Base-by-base conservation (phyloP, 2,113 vertebrate genomes). In the Mustela nigripes region DNA sequence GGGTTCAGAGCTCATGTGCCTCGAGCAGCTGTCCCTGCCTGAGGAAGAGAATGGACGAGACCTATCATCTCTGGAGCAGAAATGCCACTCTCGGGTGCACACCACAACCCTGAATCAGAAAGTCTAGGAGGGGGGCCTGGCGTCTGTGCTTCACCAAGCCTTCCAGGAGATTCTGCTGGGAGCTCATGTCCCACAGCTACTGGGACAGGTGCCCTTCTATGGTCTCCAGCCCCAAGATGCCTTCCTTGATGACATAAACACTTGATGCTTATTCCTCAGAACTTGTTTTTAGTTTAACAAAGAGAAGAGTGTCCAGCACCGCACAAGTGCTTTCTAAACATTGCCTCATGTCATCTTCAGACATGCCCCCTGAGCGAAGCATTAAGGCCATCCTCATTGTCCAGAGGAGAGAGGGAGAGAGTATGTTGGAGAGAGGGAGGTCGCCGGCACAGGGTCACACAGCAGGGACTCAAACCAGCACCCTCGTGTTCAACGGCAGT, bases 401-500 rank as follows among this genome's bases (percentile, higher is more conserved):
- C 28, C 67, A 7, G 24, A 12, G 0, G 8, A 60, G 62, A 45
- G 45, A 56, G 45, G 36, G 26, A 11, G 21, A 56, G 22, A 56
- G 53, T 56, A 16, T 56, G 53, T 56, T 56, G 53, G 62, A 36
- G 45, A 56, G 45, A 50, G 26, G 15, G 22, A 56, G 22, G 60
- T 22, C 42, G 21, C 14, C 14, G 11, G 88, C n/a, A n/a, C 16
- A 21, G 6, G 39, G 48, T 78, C 71, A 22, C 87, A 76, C 36
- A 48, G 58, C 48, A 56, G 24, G 48, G 26, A 69, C 65, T 45
- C 36, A 42, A 63, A 73, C 12, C 22, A 39, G 62, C 56, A 9
- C 11, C 48, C 15, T 1, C 2, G 6, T 3, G 19, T 63, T 42
- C 6, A 12, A 2, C 7, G 8, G 14, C 5, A 14, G 16, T 7